Conservation (phyloP, 2,113 vertebrate species). For the Bos taurus region DNA sequence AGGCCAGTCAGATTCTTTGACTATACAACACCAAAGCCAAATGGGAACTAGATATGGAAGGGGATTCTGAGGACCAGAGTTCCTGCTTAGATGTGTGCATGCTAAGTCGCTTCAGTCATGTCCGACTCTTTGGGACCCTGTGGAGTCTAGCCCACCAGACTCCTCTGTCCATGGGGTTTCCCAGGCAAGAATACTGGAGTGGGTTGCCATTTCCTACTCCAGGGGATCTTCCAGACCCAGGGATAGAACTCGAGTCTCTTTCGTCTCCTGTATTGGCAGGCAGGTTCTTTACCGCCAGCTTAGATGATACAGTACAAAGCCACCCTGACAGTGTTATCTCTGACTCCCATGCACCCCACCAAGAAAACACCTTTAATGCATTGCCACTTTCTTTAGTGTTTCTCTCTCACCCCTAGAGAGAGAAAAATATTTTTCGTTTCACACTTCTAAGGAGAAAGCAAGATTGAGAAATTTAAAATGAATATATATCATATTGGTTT, state of each 20-base stretch:
- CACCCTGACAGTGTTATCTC: background rate
- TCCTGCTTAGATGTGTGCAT: background rate
- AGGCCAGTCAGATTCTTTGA: background rate
- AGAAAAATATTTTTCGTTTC: background rate
- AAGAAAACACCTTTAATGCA: background rate
- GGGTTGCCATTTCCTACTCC: background rate
- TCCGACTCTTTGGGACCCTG: background rate
- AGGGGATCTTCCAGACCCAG: background rate
- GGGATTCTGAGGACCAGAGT: background rate
- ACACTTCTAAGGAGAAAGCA: background rate
- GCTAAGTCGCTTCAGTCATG: background rate
- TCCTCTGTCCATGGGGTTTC: background rate
- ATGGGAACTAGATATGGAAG: background rate
- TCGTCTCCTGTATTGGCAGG: background rate
- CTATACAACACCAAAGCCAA: background rate
- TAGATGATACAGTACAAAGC: background rate
- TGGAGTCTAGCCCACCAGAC: background rate
- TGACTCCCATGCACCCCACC: background rate
- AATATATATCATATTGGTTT: background rate
- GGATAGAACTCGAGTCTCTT: background rate
- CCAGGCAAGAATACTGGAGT: background rate
- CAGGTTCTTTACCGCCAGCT: background rate
- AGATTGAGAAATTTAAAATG: background rate
- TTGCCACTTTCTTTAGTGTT: background rate
- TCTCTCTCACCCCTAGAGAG: background rate